Percentiles rank a stretch among this genome's conserved stretches.
These are phyloP conservation scores for Sanderia malayensis DNA, from an alignment of 30 jellyfish, hydroid and myxozoan genomes.

Conservation along the genomic window DNA sequence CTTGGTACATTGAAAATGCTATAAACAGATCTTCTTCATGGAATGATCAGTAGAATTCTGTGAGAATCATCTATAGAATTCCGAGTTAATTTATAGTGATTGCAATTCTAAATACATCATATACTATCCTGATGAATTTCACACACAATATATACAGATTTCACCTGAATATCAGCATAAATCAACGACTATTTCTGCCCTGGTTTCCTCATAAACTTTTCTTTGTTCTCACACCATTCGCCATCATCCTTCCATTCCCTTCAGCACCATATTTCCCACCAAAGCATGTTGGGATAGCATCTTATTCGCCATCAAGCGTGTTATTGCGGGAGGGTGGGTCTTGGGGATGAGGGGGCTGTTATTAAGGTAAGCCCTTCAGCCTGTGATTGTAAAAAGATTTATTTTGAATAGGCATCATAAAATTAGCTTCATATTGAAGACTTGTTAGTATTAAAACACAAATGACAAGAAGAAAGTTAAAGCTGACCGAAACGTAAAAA, in stretches of 20 bases:
- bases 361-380: too few species aligned
- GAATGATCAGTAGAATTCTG: background rate
- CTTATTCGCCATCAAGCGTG: too few species aligned
- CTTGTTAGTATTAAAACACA: too few species aligned
- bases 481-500: too few species aligned
- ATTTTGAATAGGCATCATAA: too few species aligned
- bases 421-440: too few species aligned
- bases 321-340: too few species aligned
- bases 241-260: conserved; percentile 33
- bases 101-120: background rate
- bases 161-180: background rate
- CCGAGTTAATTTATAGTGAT: background rate
- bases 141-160: background rate
- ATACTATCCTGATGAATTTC: background rate
- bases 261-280: conserved; percentile 46
- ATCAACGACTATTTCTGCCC: background rate
- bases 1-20: too few species aligned
- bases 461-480: too few species aligned
- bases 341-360: too few species aligned
- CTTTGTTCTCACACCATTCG: conserved; percentile 8
- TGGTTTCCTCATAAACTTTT: background rate
- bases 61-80: background rate
- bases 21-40: background rate
- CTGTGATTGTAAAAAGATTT: too few species aligned
- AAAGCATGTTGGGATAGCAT: too few species aligned